Conservation (phyloP, 2,797 vertebrate species). For the Aquila chrysaetos region DNA sequence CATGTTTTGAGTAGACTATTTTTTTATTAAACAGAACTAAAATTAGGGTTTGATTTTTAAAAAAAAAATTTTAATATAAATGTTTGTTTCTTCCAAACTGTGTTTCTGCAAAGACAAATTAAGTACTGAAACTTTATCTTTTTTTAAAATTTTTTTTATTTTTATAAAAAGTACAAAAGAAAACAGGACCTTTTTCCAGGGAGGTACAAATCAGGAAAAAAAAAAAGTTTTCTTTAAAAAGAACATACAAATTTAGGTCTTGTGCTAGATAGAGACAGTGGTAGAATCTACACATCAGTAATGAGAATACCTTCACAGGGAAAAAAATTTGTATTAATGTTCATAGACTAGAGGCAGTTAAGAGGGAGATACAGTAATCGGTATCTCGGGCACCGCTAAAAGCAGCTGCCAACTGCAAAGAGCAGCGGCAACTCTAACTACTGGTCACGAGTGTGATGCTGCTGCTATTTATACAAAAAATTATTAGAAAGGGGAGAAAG, state of each 20-base stretch:
- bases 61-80: background rate
- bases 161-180: slow-evolving; percentile 46
- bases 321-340: background rate
- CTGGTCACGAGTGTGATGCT: background rate
- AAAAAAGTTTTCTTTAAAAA: background rate
- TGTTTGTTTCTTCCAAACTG: background rate
- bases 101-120: background rate
- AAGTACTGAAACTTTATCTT: background rate
- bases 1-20: background rate
- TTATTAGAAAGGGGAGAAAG: background rate
- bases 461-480: background rate
- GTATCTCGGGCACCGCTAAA: background rate
- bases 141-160: background rate
- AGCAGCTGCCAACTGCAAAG: background rate
- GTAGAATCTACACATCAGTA: background rate
- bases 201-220: background rate
- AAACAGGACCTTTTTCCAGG: background rate
- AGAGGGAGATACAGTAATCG: background rate
- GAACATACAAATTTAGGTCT: background rate
- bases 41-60: background rate
- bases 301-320: background rate
- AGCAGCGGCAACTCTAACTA: background rate
- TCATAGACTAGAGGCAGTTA: background rate
- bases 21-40: background rate
- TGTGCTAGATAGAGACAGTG: background rate